Evolutionary conservation across 2,113 vertebrate species (phyloP), one percentile per base, ranked within the genome.

Genomic region (Kryptolebias marmoratus): DNA sequence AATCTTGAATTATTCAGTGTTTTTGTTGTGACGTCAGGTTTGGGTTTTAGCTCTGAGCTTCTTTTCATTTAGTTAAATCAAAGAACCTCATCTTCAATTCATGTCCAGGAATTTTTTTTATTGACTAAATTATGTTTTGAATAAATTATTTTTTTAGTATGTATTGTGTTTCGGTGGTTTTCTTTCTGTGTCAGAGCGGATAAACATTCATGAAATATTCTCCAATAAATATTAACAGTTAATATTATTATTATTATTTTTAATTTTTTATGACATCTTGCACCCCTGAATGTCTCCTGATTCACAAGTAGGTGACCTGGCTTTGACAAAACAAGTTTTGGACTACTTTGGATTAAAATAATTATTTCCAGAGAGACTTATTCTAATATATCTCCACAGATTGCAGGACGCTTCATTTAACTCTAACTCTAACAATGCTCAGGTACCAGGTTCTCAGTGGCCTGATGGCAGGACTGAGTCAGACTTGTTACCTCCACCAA

Each of bases 61-160:
- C 22, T 30, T 55, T 55, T 13, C 4, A 22, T 22, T 28, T 30
- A 12, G 10, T 55, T 30, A 12, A 13, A 55, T 55, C 27, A 55
- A 30, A 55, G n/a, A 30, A n/a, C 16, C 28, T 2, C 12, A 27
- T 11, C n/a, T 49, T 52, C 4, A 9, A 3, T 50, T 7, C 57
- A 45, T 47, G 22, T n/a, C 11, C 32, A 68, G 65, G 39, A 18
- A 36, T 45, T 64, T 11, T 75, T 84, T 73, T 22, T 57, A 62
- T 64, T 64, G 14, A 67, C 5, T 74, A 71, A 71, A 72, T 77
- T 76, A 82, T 79, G 54, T 53, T 42, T 61, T 68, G 12, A 85
- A 82, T 85, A 79, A 85, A 85, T 72, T 75, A 47, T 80, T 64
- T 83, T 85, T 71, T 75, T 58, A 72, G 22, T 14, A 2, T 30